phyloP scores from a whole-genome alignment of 2,113 vertebrate species.

The Mionectes macconnelli region DNA sequence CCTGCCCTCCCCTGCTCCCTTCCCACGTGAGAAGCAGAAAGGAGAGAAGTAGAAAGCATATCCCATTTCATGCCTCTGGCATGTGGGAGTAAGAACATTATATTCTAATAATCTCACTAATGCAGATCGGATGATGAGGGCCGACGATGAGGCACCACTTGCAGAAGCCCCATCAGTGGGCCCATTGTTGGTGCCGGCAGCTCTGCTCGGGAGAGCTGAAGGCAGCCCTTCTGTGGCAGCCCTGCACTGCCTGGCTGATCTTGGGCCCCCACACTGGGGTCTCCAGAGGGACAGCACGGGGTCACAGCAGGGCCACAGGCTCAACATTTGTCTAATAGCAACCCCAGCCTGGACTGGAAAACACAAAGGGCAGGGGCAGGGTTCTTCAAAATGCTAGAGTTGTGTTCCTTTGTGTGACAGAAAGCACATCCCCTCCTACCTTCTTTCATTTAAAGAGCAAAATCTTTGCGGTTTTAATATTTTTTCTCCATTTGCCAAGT shows the following conservation, averaged over 20 bases:
- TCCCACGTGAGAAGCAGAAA: background rate
- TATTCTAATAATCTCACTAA: slow-evolving; percentile 37
- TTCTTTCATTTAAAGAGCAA: background rate
- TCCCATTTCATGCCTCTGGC: slow-evolving; percentile 36
- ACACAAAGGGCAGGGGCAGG: background rate
- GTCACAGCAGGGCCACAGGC: background rate
- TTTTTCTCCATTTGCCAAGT: background rate
- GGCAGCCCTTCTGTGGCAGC: background rate
- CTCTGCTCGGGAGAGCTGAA: rapidly evolving
- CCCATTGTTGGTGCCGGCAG: background rate
- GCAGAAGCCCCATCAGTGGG: background rate
- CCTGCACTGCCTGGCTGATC: rapidly evolving
- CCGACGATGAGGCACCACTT: background rate
- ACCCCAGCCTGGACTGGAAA: background rate
- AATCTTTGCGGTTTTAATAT: background rate
- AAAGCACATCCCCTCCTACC: background rate
- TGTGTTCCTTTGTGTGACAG: background rate
- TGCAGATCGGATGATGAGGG: background rate
- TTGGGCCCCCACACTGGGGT: background rate
- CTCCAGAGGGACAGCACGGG: background rate
- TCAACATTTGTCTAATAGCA: background rate
- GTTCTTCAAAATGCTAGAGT: background rate
- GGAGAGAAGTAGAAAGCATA: background rate
- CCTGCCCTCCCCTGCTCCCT: background rate
- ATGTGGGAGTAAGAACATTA: background rate